Conservation (phyloP, 2,113 vertebrate species). For the Stegostoma tigrinum region DNA sequence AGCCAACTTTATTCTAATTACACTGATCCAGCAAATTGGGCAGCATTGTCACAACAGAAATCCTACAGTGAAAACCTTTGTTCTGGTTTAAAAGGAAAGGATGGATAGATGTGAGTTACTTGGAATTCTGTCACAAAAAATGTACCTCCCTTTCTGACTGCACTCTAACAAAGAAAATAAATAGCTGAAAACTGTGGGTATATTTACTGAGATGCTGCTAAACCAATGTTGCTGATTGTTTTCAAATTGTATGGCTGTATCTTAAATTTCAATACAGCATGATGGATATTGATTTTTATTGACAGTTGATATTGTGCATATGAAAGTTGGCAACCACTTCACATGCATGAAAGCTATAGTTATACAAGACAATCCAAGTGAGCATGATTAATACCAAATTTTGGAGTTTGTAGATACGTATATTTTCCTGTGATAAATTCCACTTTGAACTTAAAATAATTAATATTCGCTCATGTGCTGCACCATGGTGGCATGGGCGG, state of each 20-base stretch:
- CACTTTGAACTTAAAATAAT: background rate
- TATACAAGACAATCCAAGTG: background rate
- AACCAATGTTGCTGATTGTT: background rate
- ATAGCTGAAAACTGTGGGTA: background rate
- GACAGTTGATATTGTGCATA: background rate
- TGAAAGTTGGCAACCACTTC: background rate
- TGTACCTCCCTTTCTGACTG: background rate
- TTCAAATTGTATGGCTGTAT: background rate
- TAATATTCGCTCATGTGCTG: background rate
- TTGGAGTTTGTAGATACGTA: background rate
- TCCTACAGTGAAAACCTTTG: slow-evolving; percentile 35
- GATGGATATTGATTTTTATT: slow-evolving; percentile 1
- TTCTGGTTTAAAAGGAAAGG: slow-evolving; percentile 37
- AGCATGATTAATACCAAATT: background rate
- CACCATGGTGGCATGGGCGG: too few relatives aligned
- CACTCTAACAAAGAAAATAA: background rate
- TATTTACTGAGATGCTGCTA: background rate
- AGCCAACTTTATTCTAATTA: background rate
- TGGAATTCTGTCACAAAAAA: slow-evolving; percentile 37
- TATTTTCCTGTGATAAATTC: background rate
- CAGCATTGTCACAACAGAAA: slow-evolving; percentile 33
- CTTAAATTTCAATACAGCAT: slow-evolving; percentile 7
- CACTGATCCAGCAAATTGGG: slow-evolving; percentile 8
- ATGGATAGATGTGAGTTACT: slow-evolving; percentile 31
- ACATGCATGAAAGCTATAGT: background rate